Conservation (phyloP, 2,888 invertebrate genomes). For the Drosophila leonis region DNA sequence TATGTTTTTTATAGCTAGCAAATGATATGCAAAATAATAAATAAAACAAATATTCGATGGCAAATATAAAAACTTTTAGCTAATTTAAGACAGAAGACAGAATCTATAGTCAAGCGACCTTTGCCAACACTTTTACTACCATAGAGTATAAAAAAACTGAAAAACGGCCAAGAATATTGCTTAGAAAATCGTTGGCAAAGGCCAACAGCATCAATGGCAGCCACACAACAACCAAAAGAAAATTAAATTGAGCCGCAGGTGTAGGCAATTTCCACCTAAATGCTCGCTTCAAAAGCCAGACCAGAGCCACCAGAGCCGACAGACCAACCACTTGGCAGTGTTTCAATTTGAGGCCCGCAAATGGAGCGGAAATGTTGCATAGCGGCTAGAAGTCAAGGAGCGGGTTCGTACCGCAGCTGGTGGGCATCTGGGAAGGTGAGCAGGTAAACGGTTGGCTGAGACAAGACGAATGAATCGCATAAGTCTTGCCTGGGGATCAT, state of each 20-base stretch:
- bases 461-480: slow-evolving; percentile 74
- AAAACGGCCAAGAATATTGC: slow-evolving; percentile 16
- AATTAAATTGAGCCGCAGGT: slow-evolving; percentile 80
- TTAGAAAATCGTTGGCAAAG: slow-evolving; percentile 30
- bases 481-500: slow-evolving; percentile 71
- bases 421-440: slow-evolving; percentile 23
- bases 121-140: not conserved
- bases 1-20: not conserved
- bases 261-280: slow-evolving; percentile 79
- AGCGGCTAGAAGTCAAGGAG: slow-evolving; percentile 17
- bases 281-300: slow-evolving; percentile 62
- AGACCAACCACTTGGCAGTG: slow-evolving; percentile 60
- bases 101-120: no score
- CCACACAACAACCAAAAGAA: slow-evolving; percentile 67
- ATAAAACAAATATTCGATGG: not conserved
- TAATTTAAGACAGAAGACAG: not conserved
- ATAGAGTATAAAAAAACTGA: slow-evolving; percentile 8
- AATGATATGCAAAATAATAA: not conserved
- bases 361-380: slow-evolving; percentile 76
- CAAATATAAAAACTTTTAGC: no score
- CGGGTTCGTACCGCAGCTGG: not conserved
- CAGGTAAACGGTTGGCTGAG: slow-evolving; percentile 20
- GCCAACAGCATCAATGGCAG: slow-evolving; percentile 45
- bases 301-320: slow-evolving; percentile 2
- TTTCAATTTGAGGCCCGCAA: slow-evolving; percentile 69